Conservation (phyloP, 2,113 vertebrate genomes). For the Pelecanoides urinatrix region DNA sequence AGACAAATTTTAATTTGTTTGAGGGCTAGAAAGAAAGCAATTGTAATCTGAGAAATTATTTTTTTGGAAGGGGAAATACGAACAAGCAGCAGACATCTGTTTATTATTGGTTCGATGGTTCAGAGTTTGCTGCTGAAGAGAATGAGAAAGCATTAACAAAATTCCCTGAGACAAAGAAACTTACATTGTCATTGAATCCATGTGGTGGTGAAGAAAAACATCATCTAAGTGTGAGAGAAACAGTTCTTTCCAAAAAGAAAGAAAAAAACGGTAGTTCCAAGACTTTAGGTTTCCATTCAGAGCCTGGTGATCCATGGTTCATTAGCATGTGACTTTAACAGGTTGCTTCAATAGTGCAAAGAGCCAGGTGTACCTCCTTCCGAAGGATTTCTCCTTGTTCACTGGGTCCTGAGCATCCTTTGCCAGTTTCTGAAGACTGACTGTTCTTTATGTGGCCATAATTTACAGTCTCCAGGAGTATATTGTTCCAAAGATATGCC, state of each 20-base stretch:
- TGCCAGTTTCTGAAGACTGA: neutral
- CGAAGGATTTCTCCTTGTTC: neutral
- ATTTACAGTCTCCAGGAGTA: neutral
- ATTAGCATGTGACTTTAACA: neutral
- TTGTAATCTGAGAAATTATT: neutral
- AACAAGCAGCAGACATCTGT: neutral
- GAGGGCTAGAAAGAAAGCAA: neutral
- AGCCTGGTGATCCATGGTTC: fast-evolving
- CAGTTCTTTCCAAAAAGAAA: neutral
- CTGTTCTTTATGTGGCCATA: neutral
- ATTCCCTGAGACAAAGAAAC: neutral
- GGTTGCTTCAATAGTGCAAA: neutral
- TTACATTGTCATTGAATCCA: neutral
- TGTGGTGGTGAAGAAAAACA: neutral
- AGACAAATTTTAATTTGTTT: neutral
- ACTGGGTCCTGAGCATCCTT: neutral
- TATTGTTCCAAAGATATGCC: neutral
- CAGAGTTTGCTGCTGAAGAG: neutral
- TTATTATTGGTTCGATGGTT: neutral
- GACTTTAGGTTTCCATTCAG: neutral
- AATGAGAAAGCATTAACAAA: neutral
- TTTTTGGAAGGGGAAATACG: neutral
- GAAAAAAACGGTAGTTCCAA: neutral
- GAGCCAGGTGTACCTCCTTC: neutral
- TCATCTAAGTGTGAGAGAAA: neutral